These are phyloP conservation scores for Rhinolophus sinicus DNA, from an alignment of 2,113 vertebrate species.

Conservation along the genomic window DNA sequence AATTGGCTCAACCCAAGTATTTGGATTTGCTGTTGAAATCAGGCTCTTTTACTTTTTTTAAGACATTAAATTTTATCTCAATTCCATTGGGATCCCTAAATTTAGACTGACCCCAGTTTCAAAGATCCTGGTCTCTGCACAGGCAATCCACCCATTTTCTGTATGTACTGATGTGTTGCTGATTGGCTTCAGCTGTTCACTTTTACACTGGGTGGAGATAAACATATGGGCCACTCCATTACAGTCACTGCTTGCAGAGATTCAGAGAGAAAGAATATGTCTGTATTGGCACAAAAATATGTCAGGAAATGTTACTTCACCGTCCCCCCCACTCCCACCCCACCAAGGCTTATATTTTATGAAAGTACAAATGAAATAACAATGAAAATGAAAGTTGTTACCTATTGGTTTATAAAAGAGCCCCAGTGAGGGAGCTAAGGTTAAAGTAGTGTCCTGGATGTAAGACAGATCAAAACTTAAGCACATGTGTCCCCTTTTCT, in stretches of 20 bases:
- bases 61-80: background rate
- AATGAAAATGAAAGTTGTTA: background rate
- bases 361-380: background rate
- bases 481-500: accelerated
- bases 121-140: background rate
- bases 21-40: background rate
- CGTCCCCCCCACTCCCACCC: too few relatives aligned
- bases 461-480: background rate
- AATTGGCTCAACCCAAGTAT: background rate
- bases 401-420: background rate
- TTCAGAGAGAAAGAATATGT: background rate
- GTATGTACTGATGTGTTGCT: background rate
- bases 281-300: background rate
- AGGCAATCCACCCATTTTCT: background rate
- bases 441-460: background rate
- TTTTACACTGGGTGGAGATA: background rate
- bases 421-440: background rate
- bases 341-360: background rate
- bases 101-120: background rate
- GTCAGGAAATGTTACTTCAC: background rate
- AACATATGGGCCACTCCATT: background rate
- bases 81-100: background rate
- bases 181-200: background rate
- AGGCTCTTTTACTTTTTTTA: background rate
- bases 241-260: background rate